Evolutionary conservation across 2,888 invertebrate species (phyloP), one percentile per base, ranked within the genome.

Genomic region (Morpho helenor): DNA sequence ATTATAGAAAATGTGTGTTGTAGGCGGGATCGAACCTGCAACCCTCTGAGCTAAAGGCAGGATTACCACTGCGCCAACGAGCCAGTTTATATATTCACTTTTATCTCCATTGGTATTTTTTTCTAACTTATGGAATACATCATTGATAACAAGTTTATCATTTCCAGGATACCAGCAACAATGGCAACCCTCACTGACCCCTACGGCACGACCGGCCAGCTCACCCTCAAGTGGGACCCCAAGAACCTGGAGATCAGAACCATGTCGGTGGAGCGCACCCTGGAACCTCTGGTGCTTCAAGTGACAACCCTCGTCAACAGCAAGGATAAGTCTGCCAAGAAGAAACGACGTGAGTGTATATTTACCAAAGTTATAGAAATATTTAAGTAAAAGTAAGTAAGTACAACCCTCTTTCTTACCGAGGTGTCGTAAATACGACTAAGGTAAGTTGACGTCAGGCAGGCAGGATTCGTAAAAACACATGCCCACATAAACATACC

Each of bases 161-260:
- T 31, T 46, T 47, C 22, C 9, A 53, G 53, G 8, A 22, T 16
- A n/a, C 40, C 53, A 1, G 16, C 23, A 7, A 31, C 10, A 10
- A 84, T 81, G 79, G 73, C 79, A 4, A 80, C 80, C 0, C 73
- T 87, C 75, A 80, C 85, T 0, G 89, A 89, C 60, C 80, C 84
- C 40, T 89, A 88, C 56, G 86, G 87, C 1, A 82, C 84, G 0
- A 85, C 86, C 71, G 95, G 95, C 42, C 92, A 93, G 16, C 91
- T 94, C 44, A 92, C 93, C 54, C 91, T 97, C 63, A 97, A 97
- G 92, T 98, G 97, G 97, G 97, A 98, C 86, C 97, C 97, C 46
- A 98, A 98, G 82, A 98, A 98, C 89, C 89, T 99, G 79, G 99
- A 99, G 92, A 99, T 99, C 68, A 94, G 98, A 41, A 99, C 99